These are phyloP conservation scores for Lithobates pipiens DNA, from an alignment of 2,797 vertebrate species.

Conservation along the genomic window DNA sequence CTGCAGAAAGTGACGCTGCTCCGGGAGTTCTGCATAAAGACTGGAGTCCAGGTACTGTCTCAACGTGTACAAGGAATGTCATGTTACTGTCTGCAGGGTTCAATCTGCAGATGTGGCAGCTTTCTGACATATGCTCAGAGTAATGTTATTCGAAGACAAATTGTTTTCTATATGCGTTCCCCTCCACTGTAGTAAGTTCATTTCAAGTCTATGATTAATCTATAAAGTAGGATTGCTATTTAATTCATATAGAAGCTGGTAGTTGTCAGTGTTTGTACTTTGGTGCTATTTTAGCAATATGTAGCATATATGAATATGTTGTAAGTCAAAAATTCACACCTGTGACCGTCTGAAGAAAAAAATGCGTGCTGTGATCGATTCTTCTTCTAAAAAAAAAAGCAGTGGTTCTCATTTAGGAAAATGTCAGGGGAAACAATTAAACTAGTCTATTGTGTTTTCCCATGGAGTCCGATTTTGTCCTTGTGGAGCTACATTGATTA, in stretches of 20 bases:
- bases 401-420: no score
- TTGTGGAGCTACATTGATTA: no score
- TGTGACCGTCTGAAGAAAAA: no score
- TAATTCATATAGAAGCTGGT: neutral
- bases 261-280: neutral
- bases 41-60: constrained; percentile 81
- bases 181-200: neutral
- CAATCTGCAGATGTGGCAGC: neutral
- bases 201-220: neutral
- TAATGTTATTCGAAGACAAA: neutral
- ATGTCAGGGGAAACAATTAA: neutral
- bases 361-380: no score
- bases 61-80: constrained; percentile 24
- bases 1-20: constrained; percentile 83
- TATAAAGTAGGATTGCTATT: neutral
- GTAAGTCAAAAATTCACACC: neutral
- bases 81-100: constrained; percentile 22
- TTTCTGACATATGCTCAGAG: neutral
- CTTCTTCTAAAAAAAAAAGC: no score
- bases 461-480: neutral
- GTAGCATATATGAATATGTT: neutral
- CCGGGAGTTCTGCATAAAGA: constrained; percentile 83
- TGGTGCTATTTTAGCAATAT: no score
- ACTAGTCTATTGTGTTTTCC: neutral
- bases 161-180: neutral